These are phyloP conservation scores for Scaptomyza montana DNA, from an alignment of 1,140 invertebrate species.

Conservation along the genomic window DNA sequence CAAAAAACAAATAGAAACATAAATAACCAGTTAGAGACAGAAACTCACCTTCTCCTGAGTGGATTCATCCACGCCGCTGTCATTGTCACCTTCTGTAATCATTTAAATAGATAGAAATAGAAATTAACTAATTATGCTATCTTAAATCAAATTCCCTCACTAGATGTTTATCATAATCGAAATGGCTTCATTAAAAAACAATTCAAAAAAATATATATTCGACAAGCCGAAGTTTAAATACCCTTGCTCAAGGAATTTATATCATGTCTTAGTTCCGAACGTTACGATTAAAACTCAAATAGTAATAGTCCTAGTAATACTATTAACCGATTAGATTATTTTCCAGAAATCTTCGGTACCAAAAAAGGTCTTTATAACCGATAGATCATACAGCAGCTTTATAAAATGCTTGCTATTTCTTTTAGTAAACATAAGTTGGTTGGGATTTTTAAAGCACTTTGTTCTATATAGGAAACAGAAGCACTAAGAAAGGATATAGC, in stretches of 20 bases:
- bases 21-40: constrained; percentile 9
- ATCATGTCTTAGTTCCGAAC: too few species aligned
- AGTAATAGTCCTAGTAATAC: too few species aligned
- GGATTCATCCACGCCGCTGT: constrained; percentile 90
- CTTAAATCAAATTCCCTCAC: not conserved
- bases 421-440: too few species aligned
- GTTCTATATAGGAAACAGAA: too few species aligned
- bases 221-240: not conserved
- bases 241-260: not conserved
- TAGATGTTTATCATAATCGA: not conserved
- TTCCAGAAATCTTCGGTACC: too few species aligned
- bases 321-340: too few species aligned
- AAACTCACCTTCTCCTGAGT: constrained; percentile 89
- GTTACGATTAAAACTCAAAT: too few species aligned
- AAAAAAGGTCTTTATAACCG: too few species aligned
- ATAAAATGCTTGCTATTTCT: too few species aligned
- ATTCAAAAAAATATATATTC: not conserved
- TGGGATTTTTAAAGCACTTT: too few species aligned
- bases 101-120: constrained; percentile 1
- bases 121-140: constrained; percentile 31
- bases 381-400: too few species aligned
- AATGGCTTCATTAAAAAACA: constrained; percentile 54
- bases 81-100: constrained; percentile 89
- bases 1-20: constrained; percentile 36
- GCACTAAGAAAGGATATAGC: too few species aligned